Percentiles rank a stretch among this genome's conserved stretches.
These are phyloP conservation scores for Eupeodes corollae DNA, from an alignment of 1,140 invertebrate genomes.

Conservation along the genomic window DNA sequence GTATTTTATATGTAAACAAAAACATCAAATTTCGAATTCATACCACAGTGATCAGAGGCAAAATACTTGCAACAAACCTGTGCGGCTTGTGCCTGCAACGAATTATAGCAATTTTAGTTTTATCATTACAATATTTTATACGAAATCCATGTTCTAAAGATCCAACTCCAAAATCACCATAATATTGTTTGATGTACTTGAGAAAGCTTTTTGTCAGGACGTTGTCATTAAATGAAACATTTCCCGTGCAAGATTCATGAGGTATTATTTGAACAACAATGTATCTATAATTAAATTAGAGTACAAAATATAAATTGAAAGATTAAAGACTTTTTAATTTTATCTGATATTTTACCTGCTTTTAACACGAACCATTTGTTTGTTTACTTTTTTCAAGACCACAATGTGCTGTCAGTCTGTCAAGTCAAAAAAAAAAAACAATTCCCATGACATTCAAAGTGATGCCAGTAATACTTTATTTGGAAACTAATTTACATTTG, in stretches of 20 bases:
- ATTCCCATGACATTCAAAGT: too few relatives aligned
- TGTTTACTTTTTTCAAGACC: too few relatives aligned
- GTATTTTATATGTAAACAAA: neutral
- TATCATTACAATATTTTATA: conserved; percentile 66
- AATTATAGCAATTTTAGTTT: conserved; percentile 59
- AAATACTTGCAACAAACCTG: conserved; percentile 49
- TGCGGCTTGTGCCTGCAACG: conserved; percentile 60
- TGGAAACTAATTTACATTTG: too few relatives aligned
- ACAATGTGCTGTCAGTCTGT: too few relatives aligned
- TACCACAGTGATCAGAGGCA: conserved; percentile 50
- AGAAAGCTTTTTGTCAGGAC: conserved; percentile 47
- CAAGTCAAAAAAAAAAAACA: too few relatives aligned
- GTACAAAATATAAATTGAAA: conserved; percentile 1
- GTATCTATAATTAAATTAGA: conserved; percentile 41
- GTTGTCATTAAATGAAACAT: conserved; percentile 44
- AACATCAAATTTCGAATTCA: neutral
- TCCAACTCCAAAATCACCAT: conserved; percentile 60
- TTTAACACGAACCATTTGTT: conserved; percentile 53
- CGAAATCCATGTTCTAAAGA: conserved; percentile 54
- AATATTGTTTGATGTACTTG: conserved; percentile 51
- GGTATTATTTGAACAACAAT: conserved; percentile 48
- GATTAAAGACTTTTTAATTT: conserved; percentile 10
- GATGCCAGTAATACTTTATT: too few relatives aligned
- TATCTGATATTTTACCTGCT: conserved; percentile 43
- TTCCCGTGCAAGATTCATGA: conserved; percentile 31